Percentiles rank a stretch among this genome's conserved stretches.
phyloP scores from a whole-genome alignment of 2,113 vertebrate species.

The Porphyrio hochstetteri region DNA sequence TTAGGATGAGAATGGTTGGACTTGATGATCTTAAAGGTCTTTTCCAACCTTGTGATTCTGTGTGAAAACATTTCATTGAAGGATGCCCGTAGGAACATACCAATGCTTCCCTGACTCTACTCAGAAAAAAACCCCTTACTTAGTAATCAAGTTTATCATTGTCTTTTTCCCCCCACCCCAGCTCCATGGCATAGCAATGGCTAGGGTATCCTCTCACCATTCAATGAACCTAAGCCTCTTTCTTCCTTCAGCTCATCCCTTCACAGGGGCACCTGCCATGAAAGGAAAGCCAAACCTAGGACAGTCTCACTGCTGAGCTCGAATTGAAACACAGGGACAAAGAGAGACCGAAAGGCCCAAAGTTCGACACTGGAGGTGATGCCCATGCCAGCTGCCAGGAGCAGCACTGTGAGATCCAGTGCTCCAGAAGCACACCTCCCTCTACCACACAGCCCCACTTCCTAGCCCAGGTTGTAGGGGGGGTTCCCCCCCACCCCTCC shows the following conservation, averaged over 20 bases:
- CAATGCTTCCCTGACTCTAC: background rate
- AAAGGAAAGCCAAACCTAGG: background rate
- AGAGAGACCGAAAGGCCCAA: background rate
- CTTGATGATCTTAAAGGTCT: no score
- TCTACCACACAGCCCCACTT: background rate
- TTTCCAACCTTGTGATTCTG: no score
- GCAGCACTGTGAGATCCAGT: rapidly evolving
- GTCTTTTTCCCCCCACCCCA: background rate
- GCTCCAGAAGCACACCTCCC: background rate
- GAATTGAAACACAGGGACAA: background rate
- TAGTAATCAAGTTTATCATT: background rate
- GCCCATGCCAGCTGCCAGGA: background rate
- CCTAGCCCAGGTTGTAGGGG: background rate
- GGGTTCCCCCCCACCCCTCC: no score
- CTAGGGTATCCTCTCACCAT: background rate
- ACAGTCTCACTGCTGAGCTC: background rate
- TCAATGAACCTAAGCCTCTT: background rate
- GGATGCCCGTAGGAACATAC: background rate
- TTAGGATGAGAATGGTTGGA: no score
- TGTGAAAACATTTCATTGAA: background rate
- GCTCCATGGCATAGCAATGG: background rate
- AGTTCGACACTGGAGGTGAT: rapidly evolving
- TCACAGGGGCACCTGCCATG: background rate
- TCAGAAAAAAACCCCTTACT: background rate
- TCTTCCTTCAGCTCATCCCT: background rate